These are phyloP conservation scores for Helicoverpa zea DNA, from an alignment of 1,140 invertebrate genomes.

Conservation along the genomic window DNA sequence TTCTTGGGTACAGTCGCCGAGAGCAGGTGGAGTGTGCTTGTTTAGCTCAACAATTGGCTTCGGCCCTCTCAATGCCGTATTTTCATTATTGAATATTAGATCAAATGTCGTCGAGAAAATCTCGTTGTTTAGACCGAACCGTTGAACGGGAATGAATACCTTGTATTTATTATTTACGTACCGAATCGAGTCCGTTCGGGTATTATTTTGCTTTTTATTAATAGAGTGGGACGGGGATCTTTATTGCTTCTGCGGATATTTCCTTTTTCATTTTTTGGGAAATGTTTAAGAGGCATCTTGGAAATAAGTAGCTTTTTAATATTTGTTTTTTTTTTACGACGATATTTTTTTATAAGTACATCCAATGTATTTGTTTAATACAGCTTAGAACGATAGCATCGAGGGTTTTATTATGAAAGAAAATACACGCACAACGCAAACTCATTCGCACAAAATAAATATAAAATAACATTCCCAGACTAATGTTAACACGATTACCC, in stretches of 20 bases:
- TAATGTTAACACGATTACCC: slow-evolving; percentile 40
- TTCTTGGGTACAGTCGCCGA: slow-evolving; percentile 57
- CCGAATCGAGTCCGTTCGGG: slow-evolving; percentile 36
- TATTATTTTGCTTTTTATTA: slow-evolving; percentile 41
- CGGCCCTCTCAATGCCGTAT: slow-evolving; percentile 58
- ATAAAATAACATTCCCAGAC: slow-evolving; percentile 17
- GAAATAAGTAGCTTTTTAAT: no score
- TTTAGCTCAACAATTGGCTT: slow-evolving; percentile 73
- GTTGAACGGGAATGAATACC: slow-evolving; percentile 44
- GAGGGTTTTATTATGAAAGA: no score
- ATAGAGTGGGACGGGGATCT: slow-evolving; percentile 16
- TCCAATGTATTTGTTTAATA: no score
- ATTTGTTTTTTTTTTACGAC: no score
- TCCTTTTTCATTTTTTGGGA: slow-evolving; percentile 32
- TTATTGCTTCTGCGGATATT: slow-evolving; percentile 10
- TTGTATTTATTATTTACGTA: slow-evolving; percentile 50
- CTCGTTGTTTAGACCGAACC: slow-evolving; percentile 43
- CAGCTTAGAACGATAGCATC: no score
- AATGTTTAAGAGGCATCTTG: background rate
- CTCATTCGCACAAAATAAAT: background rate
- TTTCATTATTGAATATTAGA: slow-evolving; percentile 77
- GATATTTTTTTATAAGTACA: no score
- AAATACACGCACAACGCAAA: background rate
- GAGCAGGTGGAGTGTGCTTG: slow-evolving; percentile 63
- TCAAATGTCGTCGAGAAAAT: slow-evolving; percentile 67